Conservation (phyloP, 2,888 invertebrate genomes). For the Artemia sp. region DNA sequence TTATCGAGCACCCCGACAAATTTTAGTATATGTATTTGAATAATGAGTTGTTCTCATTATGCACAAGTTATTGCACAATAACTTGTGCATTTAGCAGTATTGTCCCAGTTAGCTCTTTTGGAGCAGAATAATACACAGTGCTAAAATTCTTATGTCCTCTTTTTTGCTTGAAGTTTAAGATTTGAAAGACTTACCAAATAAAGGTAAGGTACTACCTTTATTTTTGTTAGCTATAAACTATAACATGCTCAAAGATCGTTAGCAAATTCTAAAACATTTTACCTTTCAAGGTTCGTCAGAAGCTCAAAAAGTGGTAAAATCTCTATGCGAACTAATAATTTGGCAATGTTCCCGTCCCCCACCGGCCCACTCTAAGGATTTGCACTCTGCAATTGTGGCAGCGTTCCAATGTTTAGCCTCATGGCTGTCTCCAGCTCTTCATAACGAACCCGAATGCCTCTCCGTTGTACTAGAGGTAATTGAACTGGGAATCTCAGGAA, state of each 20-base stretch:
- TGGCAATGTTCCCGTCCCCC: constrained; percentile 88
- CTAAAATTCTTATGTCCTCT: no score
- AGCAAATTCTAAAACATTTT: no score
- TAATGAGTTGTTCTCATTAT: no score
- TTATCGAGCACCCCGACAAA: no score
- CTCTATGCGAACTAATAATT: constrained; percentile 94
- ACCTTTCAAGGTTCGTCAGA: constrained; percentile 14
- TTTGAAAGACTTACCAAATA: no score
- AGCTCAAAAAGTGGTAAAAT: constrained; percentile 46
- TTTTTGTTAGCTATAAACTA: not conserved
- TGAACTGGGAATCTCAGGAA: constrained; percentile 90
- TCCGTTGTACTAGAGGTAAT: constrained; percentile 88
- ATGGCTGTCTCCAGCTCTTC: constrained; percentile 50
- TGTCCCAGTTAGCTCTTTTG: no score
- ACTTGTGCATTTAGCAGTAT: no score
- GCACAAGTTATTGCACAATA: no score
- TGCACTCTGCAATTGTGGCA: constrained; percentile 84
- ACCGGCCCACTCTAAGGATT: constrained; percentile 76
- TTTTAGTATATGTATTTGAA: no score
- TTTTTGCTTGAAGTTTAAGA: no score
- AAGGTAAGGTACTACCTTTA: not conserved
- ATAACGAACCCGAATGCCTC: constrained; percentile 78
- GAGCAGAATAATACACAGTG: no score
- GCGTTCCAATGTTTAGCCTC: constrained; percentile 77
- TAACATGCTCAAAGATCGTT: no score